phyloP scores from a whole-genome alignment of 1,140 invertebrate species.

The Tetragonula clypearis region DNA sequence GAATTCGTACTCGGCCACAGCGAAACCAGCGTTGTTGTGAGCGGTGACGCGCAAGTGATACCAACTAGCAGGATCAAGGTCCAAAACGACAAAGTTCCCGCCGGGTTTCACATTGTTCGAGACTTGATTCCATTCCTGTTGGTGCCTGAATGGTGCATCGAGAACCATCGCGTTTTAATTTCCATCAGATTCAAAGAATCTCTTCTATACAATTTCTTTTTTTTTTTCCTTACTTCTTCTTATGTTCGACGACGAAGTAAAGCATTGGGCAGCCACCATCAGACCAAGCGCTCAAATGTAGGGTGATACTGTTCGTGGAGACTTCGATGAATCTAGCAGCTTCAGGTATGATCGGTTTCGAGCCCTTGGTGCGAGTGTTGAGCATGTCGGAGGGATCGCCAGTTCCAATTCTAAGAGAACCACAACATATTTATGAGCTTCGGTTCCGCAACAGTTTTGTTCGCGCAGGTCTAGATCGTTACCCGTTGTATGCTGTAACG shows the following conservation, averaged over 20 bases:
- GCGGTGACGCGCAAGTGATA: constrained; percentile 95
- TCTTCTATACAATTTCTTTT: background rate
- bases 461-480: constrained; percentile 53
- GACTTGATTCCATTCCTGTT: constrained; percentile 95
- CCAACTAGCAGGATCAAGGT: constrained; percentile 96
- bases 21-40: constrained; percentile 97
- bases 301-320: constrained; percentile 94
- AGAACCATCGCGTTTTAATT: background rate
- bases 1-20: constrained; percentile 96
- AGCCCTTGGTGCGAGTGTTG: constrained; percentile 93
- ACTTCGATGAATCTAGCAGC: constrained; percentile 95
- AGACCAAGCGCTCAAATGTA: constrained; percentile 96
- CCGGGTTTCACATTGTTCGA: constrained; percentile 95
- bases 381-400: constrained; percentile 93
- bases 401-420: constrained; percentile 89
- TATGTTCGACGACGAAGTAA: constrained; percentile 97
- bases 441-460: background rate
- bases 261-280: constrained; percentile 97
- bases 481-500: constrained; percentile 95
- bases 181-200: background rate
- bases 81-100: constrained; percentile 94
- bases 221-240: constrained; percentile 88
- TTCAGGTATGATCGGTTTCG: constrained; percentile 94
- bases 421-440: background rate
- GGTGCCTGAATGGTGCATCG: constrained; percentile 82